A percentile compares a stretch with the other conserved stretches of the same genome.
Evolutionary conservation across 2,797 vertebrate species (phyloP).

Genomic region (Typhlichthys subterraneus): DNA sequence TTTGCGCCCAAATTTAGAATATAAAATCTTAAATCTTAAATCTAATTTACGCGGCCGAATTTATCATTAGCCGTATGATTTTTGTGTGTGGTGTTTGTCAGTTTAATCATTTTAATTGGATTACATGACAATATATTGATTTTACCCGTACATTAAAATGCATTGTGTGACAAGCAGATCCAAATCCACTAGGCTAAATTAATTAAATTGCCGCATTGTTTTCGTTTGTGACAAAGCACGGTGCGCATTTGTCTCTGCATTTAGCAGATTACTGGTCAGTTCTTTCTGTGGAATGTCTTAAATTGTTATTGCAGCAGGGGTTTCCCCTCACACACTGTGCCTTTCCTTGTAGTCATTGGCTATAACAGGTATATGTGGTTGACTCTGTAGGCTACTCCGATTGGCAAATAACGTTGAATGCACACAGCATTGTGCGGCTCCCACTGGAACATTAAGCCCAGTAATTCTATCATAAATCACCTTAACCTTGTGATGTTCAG

Average conservation of each 20-base stretch:
- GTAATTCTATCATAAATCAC: slow-evolving; percentile 17
- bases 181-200: too few relatives aligned
- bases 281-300: slow-evolving; percentile 32
- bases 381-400: background rate
- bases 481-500: background rate
- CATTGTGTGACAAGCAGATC: too few relatives aligned
- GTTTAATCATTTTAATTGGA: too few relatives aligned
- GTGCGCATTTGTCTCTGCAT: background rate
- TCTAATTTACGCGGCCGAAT: too few relatives aligned
- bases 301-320: slow-evolving; percentile 76
- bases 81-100: too few relatives aligned
- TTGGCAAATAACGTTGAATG: slow-evolving; percentile 11
- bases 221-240: background rate
- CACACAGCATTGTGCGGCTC: slow-evolving; percentile 24
- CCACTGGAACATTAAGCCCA: slow-evolving; percentile 33
- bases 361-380: slow-evolving; percentile 12
- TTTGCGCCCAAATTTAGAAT: too few relatives aligned
- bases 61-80: too few relatives aligned
- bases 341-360: slow-evolving; percentile 20
- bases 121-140: too few relatives aligned
- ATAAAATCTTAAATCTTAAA: too few relatives aligned
- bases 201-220: slow-evolving; percentile 31
- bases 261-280: slow-evolving; percentile 35
- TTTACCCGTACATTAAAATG: too few relatives aligned
- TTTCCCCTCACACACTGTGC: slow-evolving; percentile 45